These are phyloP conservation scores for Cynopterus brachyotis DNA, from an alignment of 2,113 vertebrate species.

Conservation along the genomic window DNA sequence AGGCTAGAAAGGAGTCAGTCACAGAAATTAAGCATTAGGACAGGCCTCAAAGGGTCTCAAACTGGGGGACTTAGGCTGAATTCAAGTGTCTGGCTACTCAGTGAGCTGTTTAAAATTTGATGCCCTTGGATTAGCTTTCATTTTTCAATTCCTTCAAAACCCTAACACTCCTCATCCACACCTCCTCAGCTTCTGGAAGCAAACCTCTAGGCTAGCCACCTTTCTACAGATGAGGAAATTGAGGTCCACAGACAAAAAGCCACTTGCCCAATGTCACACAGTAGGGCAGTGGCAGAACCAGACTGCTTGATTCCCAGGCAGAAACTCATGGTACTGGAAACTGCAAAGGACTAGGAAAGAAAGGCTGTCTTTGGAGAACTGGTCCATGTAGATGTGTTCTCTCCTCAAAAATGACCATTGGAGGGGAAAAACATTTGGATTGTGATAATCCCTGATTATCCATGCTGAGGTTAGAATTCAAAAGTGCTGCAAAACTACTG, in stretches of 20 bases:
- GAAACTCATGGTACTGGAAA: background rate
- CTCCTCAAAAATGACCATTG: constrained; percentile 9
- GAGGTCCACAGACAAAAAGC: background rate
- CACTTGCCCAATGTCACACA: background rate
- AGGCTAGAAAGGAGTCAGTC: constrained; percentile 82
- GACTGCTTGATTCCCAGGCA: background rate
- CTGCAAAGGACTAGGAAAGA: background rate
- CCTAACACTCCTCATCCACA: background rate
- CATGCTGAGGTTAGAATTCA: constrained; percentile 18
- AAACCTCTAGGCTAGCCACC: background rate
- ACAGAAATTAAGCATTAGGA: constrained; percentile 6
- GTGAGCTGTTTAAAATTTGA: background rate
- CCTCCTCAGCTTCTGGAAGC: background rate
- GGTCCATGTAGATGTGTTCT: background rate
- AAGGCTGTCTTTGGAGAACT: background rate
- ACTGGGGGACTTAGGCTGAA: background rate
- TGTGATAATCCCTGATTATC: background rate
- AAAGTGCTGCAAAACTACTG: constrained; percentile 15
- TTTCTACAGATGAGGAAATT: background rate
- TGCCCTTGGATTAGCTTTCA: background rate
- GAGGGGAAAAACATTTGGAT: background rate
- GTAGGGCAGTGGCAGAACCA: background rate
- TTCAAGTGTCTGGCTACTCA: background rate
- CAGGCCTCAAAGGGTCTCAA: background rate
- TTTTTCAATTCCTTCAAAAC: background rate